phyloP scores from a whole-genome alignment of 2,888 invertebrate genomes.

The Eledona agricola region DNA sequence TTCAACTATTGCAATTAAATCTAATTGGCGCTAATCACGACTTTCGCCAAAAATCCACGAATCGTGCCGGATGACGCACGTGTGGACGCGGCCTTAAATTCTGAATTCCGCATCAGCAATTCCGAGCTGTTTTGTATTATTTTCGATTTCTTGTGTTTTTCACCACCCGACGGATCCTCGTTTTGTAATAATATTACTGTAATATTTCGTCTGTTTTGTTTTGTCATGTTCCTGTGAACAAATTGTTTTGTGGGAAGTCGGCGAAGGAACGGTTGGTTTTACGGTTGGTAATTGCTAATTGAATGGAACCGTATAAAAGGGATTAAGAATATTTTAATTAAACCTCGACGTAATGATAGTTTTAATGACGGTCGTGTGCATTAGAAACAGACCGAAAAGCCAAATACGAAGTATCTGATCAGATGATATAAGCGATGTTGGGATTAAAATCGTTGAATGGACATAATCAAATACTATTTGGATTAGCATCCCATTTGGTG shows the following conservation, averaged over 20 bases:
- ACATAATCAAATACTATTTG: constrained; percentile 41
- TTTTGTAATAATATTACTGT: constrained; percentile 5
- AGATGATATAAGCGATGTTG: constrained; percentile 15
- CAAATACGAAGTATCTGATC: too few relatives aligned
- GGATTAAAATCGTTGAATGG: constrained; percentile 39
- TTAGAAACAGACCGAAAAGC: constrained; percentile 1
- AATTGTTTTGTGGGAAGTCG: constrained; percentile 13
- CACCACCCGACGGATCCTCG: not conserved
- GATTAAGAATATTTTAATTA: constrained; percentile 15
- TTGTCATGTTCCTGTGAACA: constrained; percentile 10
- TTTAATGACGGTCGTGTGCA: not conserved
- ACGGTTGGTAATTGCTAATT: constrained; percentile 15
- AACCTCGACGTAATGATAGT: not conserved
- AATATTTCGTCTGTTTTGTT: constrained; percentile 2
- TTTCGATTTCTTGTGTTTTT: constrained; percentile 3
- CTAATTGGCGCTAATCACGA: not conserved
- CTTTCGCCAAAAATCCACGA: constrained; percentile 2
- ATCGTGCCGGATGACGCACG: not conserved
- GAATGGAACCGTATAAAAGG: constrained; percentile 8
- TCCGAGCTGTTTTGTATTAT: too few relatives aligned
- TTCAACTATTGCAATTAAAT: constrained; percentile 3
- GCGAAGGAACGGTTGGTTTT: constrained; percentile 14
- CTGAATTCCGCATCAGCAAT: too few relatives aligned
- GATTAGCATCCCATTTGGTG: constrained; percentile 43
- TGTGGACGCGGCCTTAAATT: not conserved